These are phyloP conservation scores for Ramphastos sulfuratus DNA, from an alignment of 2,113 vertebrate genomes.

Conservation along the genomic window DNA sequence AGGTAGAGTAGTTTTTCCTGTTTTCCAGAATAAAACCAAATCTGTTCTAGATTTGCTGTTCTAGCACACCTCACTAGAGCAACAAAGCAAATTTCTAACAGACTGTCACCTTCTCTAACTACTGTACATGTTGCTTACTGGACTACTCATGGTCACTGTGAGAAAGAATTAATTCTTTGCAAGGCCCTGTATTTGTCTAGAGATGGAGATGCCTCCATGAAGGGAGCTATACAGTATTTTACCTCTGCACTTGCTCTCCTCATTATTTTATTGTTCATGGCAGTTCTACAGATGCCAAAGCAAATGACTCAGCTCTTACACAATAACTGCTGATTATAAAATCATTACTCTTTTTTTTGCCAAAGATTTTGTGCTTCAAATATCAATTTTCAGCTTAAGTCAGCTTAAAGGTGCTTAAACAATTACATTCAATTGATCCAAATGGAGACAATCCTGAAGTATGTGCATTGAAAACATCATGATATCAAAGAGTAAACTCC, in stretches of 20 bases:
- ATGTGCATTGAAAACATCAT: not conserved
- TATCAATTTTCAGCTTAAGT: not conserved
- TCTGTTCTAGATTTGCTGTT: not conserved
- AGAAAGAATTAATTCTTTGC: not conserved
- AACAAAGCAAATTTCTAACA: not conserved
- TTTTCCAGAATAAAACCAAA: not conserved
- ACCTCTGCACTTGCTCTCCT: not conserved
- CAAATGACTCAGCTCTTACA: not conserved
- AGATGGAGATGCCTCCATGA: not conserved
- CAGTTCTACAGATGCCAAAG: not conserved
- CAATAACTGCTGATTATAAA: not conserved
- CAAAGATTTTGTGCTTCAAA: not conserved
- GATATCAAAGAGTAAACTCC: slow-evolving; percentile 17
- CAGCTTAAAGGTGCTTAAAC: slow-evolving; percentile 18
- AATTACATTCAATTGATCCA: not conserved
- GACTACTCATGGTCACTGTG: not conserved
- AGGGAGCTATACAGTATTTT: not conserved
- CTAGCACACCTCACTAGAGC: not conserved
- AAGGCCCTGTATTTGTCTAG: not conserved
- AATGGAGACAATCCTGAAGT: not conserved
- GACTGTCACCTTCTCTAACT: not conserved
- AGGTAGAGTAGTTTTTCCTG: not conserved
- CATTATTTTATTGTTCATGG: not conserved
- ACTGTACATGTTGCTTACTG: not conserved
- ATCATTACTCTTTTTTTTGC: not conserved